A percentile compares a stretch with the other conserved stretches of the same genome.
Conservation (phyloP, 2,113 vertebrate genomes). For the Casuarius casuarius region DNA sequence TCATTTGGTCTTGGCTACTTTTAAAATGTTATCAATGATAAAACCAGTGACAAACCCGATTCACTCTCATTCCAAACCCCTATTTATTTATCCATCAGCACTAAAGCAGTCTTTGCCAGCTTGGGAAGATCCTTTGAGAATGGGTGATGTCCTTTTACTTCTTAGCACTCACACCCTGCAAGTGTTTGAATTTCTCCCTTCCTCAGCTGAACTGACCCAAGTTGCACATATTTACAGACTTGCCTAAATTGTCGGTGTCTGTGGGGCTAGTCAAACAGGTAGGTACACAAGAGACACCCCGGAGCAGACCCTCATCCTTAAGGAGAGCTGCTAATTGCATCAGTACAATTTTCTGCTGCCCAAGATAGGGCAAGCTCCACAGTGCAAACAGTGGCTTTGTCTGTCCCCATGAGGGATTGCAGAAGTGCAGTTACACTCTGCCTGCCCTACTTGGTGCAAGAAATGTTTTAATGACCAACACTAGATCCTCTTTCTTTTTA, state of each 20-base stretch:
- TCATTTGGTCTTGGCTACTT: neutral
- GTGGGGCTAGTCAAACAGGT: neutral
- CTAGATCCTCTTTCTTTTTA: neutral
- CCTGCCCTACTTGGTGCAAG: no score
- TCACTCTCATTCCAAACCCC: neutral
- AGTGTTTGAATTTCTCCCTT: neutral
- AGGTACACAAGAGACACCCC: neutral
- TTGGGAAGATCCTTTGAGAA: neutral
- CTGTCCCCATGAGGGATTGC: neutral
- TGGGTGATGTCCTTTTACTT: neutral
- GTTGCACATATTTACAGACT: neutral
- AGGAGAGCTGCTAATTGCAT: neutral
- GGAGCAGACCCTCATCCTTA: neutral
- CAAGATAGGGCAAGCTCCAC: neutral
- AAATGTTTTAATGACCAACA: neutral
- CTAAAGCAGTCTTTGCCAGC: neutral
- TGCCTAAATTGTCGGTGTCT: neutral
- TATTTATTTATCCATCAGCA: neutral
- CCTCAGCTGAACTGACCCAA: neutral
- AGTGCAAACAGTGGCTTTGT: neutral
- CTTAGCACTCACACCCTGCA: neutral
- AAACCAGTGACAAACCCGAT: neutral
- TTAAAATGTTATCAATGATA: neutral
- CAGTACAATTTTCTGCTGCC: neutral
- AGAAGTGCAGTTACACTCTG: neutral